phyloP scores from a whole-genome alignment of 2,888 invertebrate species.

The Yponomeuta malinellus region DNA sequence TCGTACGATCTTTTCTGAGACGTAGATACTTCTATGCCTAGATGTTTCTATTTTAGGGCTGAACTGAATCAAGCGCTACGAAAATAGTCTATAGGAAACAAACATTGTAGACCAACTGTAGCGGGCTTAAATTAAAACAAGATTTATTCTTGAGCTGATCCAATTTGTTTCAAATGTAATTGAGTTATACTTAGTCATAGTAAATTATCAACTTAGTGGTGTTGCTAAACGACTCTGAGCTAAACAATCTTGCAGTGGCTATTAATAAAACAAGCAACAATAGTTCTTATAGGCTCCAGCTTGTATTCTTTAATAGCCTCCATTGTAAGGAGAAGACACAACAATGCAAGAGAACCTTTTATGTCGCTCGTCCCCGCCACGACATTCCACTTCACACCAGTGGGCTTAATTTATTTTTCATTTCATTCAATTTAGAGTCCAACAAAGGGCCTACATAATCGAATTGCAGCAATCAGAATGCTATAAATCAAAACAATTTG shows the following conservation, averaged over 20 bases:
- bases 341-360: slow-evolving; percentile 33
- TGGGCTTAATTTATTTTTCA: slow-evolving; percentile 63
- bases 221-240: background rate
- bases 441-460: slow-evolving; percentile 61
- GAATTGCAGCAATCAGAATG: slow-evolving; percentile 71
- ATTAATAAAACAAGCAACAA: background rate
- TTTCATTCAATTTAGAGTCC: slow-evolving; percentile 65
- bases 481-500: slow-evolving; percentile 73
- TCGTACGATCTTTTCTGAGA: background rate
- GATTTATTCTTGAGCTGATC: background rate
- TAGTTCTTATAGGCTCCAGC: slow-evolving; percentile 26
- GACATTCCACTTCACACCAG: slow-evolving; percentile 37
- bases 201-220: background rate
- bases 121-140: background rate
- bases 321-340: slow-evolving; percentile 27
- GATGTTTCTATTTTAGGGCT: background rate
- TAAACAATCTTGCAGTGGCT: background rate
- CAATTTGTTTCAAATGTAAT: background rate
- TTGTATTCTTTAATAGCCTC: slow-evolving; percentile 3
- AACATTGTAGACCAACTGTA: background rate
- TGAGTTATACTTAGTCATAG: background rate
- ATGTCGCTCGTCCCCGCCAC: slow-evolving; percentile 18
- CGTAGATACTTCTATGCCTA: background rate
- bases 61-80: background rate
- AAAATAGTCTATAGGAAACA: background rate